These are phyloP conservation scores for Theocolax elegans DNA, from an alignment of 1,140 invertebrate genomes.

Conservation along the genomic window DNA sequence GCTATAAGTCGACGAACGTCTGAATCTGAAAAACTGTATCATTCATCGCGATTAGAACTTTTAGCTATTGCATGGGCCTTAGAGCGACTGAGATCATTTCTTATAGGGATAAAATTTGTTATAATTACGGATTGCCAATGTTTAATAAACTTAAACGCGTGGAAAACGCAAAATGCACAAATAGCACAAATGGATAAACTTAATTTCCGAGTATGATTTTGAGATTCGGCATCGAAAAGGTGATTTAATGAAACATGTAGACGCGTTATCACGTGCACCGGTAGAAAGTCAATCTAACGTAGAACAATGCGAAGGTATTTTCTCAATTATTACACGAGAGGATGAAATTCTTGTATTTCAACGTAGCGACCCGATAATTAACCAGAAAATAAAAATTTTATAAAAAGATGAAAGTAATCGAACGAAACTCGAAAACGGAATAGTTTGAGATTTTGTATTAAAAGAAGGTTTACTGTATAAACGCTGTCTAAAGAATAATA, in stretches of 20 bases:
- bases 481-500: neutral
- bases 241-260: neutral
- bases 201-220: neutral
- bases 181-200: neutral
- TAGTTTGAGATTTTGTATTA: conserved; percentile 25
- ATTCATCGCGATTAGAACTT: conserved; percentile 43
- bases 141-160: conserved; percentile 24
- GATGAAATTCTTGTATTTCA: conserved; percentile 34
- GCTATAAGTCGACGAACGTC: conserved; percentile 41
- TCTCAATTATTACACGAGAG: neutral
- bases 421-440: conserved; percentile 1
- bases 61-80: conserved; percentile 30
- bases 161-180: conserved; percentile 4
- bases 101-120: conserved; percentile 26
- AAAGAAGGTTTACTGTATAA: conserved; percentile 16
- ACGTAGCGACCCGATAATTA: conserved; percentile 16
- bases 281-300: neutral
- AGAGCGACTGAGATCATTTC: neutral
- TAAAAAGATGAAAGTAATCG: neutral
- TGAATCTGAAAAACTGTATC: conserved; percentile 42
- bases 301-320: neutral
- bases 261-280: neutral
- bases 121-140: conserved; percentile 37
- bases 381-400: conserved; percentile 26
- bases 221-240: neutral